These are phyloP conservation scores for Eremobia ochroleuca DNA, from an alignment of 2,888 invertebrate species.

Conservation along the genomic window DNA sequence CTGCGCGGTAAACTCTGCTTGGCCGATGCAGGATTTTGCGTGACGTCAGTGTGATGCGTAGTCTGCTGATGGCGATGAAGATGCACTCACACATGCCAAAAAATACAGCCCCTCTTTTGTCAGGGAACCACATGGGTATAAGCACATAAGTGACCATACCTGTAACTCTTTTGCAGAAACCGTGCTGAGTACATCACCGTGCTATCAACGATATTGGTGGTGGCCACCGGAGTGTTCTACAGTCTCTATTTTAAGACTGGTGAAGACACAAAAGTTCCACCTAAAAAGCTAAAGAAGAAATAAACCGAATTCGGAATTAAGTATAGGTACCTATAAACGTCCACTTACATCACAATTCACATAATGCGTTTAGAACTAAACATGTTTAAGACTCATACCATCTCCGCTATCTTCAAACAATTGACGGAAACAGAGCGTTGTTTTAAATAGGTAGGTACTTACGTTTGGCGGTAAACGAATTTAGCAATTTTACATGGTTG, in stretches of 20 bases:
- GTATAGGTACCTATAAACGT: neutral
- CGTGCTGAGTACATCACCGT: constrained; percentile 92
- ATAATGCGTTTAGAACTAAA: neutral
- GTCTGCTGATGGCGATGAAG: no score
- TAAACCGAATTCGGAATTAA: constrained; percentile 42
- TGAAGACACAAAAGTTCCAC: constrained; percentile 63
- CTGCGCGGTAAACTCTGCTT: no score
- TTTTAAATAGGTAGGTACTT: neutral
- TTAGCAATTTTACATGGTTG: neutral
- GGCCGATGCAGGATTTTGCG: no score
- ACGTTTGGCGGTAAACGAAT: neutral
- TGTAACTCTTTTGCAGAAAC: constrained; percentile 83
- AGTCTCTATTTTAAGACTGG: constrained; percentile 87
- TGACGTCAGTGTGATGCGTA: no score
- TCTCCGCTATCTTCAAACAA: neutral
- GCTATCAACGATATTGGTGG: constrained; percentile 89
- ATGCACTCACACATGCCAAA: neutral
- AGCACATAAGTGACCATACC: neutral
- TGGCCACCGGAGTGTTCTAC: constrained; percentile 91
- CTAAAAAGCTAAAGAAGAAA: constrained; percentile 79
- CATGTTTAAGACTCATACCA: neutral
- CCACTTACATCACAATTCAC: neutral
- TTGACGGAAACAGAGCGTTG: neutral
- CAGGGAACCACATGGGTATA: neutral
- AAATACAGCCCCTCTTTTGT: neutral